Evolutionary conservation across 2,797 vertebrate species (phyloP).

Genomic region (Pteronotus mesoamericanus): DNA sequence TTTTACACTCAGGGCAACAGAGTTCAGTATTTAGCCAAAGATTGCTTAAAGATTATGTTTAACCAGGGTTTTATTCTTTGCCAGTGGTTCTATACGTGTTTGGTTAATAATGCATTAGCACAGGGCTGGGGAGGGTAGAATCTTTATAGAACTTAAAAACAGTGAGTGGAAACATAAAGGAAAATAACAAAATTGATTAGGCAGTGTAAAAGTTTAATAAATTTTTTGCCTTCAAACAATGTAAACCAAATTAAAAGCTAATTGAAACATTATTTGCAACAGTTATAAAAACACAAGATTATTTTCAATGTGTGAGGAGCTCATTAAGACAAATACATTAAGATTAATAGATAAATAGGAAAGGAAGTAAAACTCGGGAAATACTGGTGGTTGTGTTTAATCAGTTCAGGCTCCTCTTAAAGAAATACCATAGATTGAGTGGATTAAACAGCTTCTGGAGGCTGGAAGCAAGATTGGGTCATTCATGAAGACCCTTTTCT

Average conservation of each 20-base stretch:
- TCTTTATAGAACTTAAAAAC: background rate
- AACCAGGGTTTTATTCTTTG: background rate
- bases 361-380: background rate
- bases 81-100: background rate
- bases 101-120: too few species aligned
- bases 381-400: background rate
- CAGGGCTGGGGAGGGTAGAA: background rate
- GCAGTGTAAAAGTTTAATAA: background rate
- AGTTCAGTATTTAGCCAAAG: background rate
- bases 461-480: background rate
- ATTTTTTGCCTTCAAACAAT: background rate
- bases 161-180: background rate
- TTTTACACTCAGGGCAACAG: background rate
- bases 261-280: background rate
- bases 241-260: background rate
- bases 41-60: background rate
- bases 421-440: background rate
- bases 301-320: background rate
- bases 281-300: background rate
- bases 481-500: background rate
- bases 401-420: background rate
- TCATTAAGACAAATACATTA: background rate
- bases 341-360: background rate
- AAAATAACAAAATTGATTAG: background rate
- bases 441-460: background rate